Conservation (phyloP, 2,113 vertebrate genomes). For the Pao palembangensis region DNA sequence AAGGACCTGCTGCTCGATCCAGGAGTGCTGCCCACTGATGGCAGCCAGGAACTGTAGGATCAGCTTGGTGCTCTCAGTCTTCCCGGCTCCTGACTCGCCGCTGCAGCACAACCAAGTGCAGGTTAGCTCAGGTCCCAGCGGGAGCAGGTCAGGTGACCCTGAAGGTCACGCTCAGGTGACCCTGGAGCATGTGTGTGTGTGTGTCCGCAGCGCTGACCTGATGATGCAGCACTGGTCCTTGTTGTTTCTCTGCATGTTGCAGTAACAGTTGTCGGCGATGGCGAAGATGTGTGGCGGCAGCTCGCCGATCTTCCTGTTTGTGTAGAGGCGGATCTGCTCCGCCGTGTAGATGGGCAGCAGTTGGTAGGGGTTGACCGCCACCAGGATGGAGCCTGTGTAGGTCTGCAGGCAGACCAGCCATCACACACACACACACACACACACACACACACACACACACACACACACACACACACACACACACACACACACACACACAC, state of each 20-base stretch:
- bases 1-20: conserved; percentile 98
- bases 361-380: conserved; percentile 97
- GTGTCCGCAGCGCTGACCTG: conserved; percentile 73
- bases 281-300: conserved; percentile 98
- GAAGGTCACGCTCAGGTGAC: too few species aligned
- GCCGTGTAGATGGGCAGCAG: conserved; percentile 94
- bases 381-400: conserved; percentile 93
- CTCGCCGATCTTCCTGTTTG: conserved; percentile 98
- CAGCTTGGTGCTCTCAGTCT: conserved; percentile 96
- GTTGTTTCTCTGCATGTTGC: conserved; percentile 97
- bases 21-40: conserved; percentile 96
- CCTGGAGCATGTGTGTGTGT: too few species aligned
- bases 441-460: too few species aligned
- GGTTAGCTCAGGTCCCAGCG: too few species aligned
- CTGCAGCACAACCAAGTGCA: conserved; percentile 61
- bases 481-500: too few species aligned
- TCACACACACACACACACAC: too few species aligned
- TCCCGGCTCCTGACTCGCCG: conserved; percentile 94
- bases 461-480: too few species aligned
- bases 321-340: conserved; percentile 95
- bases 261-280: conserved; percentile 98
- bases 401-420: conserved; percentile 73
- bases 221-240: conserved; percentile 98
- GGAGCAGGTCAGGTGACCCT: too few species aligned
- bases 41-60: conserved; percentile 96